Percentiles rank a stretch among this genome's conserved stretches.
phyloP scores from a whole-genome alignment of 2,888 invertebrate species.

The Drosophila incognita region DNA sequence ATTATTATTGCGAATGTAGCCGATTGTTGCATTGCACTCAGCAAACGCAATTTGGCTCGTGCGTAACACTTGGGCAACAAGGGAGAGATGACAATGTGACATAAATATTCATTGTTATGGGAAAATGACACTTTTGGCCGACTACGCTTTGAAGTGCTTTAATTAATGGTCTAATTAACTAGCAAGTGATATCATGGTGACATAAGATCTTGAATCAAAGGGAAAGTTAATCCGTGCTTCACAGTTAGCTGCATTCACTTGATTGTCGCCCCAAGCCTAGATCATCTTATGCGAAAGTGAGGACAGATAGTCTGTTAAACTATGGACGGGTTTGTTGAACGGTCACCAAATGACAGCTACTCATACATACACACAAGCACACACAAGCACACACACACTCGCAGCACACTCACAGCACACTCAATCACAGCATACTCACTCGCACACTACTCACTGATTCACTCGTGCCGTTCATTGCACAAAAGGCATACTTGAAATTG shows the following conservation, averaged over 20 bases:
- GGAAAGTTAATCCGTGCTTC: constrained; percentile 33
- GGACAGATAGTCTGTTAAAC: constrained; percentile 13
- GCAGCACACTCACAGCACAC: too few species aligned
- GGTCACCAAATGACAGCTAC: constrained; percentile 34
- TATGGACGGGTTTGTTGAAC: constrained; percentile 45
- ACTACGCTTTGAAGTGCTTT: constrained; percentile 50
- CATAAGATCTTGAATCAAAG: constrained; percentile 24
- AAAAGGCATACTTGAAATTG: constrained; percentile 61
- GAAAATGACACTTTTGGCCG: constrained; percentile 15
- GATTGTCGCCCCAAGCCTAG: constrained; percentile 15
- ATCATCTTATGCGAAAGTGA: constrained; percentile 22
- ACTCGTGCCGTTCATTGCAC: constrained; percentile 45
- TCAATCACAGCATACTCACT: not conserved
- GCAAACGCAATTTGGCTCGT: constrained; percentile 49
- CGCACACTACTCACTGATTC: constrained; percentile 4
- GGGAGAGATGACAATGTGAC: constrained; percentile 46
- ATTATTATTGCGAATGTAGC: constrained; percentile 5
- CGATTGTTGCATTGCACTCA: constrained; percentile 11
- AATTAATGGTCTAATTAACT: constrained; percentile 66
- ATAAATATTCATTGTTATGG: constrained; percentile 60
- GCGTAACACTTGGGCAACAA: constrained; percentile 54
- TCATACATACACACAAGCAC: not conserved
- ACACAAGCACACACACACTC: not conserved
- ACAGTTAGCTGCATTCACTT: constrained; percentile 6
- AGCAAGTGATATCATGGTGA: constrained; percentile 13